Evolutionary conservation across 2,888 invertebrate species (phyloP), one percentile per base, ranked within the genome.

Genomic region (Megamerina dolium): DNA sequence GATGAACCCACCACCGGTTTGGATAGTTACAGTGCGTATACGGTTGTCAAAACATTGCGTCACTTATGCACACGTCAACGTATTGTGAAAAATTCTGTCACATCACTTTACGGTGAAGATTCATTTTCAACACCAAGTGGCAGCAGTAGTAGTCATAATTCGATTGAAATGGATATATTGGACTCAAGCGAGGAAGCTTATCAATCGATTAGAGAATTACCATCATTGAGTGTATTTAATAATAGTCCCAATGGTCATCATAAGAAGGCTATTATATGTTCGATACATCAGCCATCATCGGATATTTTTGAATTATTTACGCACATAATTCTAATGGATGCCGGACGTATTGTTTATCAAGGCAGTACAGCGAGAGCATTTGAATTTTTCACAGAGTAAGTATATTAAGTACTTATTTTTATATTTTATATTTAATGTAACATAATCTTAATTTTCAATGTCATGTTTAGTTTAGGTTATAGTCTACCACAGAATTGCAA

Each of bases 1-100:
- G 94, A 95, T 62, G 95, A 95, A 64, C 92, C 92, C 0, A 94
- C 93, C 0, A 90, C 91, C 0, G 92, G 94, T 0, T 70, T 95
- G 40, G 95, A 95, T 70, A 90, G 91, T 55, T 93, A 81, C 69
- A 89, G 84, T 63, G 92, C 95, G 0, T 81, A 82, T 50, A 80
- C 82, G 13, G 87, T 94, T 1, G 81, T 91, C 9, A 78, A 81
- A 49, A 80, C 83, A 0, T 72, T 88, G 21, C 75, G 79, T 30
- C 76, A 77, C 52, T 74, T 86, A 23, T 68, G 68, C 42, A 68
- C 66, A 1, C 50, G 58, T 76, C 85, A 9, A 69, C 58, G 61
- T 9, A 54, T 60, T 17, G 48, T 50, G 1, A 62, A 59, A 33
- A 56, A 56, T 14, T 62, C 60, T 0, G 26, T 67, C 18, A 56